Percentiles rank a stretch among this genome's conserved stretches.
Evolutionary conservation across 2,888 invertebrate species (phyloP).

Genomic region (Nowickia ferox): DNA sequence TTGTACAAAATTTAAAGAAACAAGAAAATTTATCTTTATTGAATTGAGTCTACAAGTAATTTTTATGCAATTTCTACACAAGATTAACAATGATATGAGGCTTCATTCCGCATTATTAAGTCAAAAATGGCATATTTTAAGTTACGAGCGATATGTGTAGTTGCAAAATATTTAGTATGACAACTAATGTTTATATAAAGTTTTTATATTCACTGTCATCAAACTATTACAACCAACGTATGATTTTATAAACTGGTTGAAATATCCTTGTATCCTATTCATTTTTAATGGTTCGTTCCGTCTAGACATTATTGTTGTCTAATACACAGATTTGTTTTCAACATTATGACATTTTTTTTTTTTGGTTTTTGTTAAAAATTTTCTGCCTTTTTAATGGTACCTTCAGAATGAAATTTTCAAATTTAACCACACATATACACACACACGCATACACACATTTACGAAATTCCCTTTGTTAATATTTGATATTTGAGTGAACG

Average conservation of each 20-base stretch:
- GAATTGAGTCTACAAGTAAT: too few species aligned
- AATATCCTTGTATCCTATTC: slow-evolving; percentile 35
- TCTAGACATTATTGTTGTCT: slow-evolving; percentile 71
- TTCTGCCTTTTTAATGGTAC: slow-evolving; percentile 48
- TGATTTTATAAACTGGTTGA: background rate
- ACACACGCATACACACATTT: too few species aligned
- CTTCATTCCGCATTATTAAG: too few species aligned
- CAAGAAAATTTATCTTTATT: too few species aligned
- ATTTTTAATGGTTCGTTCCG: slow-evolving; percentile 60
- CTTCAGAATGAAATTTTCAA: slow-evolving; percentile 3
- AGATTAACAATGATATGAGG: too few species aligned
- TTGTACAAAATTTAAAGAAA: too few species aligned
- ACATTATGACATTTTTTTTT: slow-evolving; percentile 26
- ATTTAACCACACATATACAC: background rate
- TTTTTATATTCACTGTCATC: slow-evolving; percentile 14
- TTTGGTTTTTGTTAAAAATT: slow-evolving; percentile 14
- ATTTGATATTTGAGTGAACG: background rate
- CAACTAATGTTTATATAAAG: background rate
- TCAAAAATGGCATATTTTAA: too few species aligned
- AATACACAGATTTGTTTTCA: slow-evolving; percentile 64
- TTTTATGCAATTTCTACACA: too few species aligned
- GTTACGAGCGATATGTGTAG: too few species aligned
- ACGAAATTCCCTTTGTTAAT: slow-evolving; percentile 28
- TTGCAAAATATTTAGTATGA: too few species aligned
- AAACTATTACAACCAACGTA: background rate